phyloP scores from a whole-genome alignment of 2,797 vertebrate genomes.

The Thaleichthys pacificus region DNA sequence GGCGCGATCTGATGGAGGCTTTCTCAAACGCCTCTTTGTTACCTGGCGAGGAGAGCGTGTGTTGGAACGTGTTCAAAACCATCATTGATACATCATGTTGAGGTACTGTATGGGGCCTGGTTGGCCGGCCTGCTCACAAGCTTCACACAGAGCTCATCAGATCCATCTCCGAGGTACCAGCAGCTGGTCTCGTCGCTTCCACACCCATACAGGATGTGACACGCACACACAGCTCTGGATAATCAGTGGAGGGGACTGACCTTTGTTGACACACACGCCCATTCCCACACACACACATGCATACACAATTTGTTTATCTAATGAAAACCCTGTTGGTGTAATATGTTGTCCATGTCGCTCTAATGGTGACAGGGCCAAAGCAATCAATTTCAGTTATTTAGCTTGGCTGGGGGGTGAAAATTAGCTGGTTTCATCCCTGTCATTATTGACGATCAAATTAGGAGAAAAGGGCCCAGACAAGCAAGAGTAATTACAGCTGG shows the following conservation, averaged over 20 bases:
- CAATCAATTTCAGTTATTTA: conserved; percentile 52
- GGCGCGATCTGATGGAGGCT: no score
- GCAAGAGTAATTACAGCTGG: conserved; percentile 33
- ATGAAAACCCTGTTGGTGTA: conserved; percentile 26
- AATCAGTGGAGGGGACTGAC: background rate
- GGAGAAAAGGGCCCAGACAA: conserved; percentile 22
- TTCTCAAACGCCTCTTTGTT: no score
- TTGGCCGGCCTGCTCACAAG: no score
- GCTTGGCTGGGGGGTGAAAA: conserved; percentile 29
- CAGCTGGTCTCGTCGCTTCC: no score
- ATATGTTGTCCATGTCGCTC: conserved; percentile 28
- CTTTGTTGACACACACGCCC: background rate
- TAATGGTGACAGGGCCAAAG: conserved; percentile 36
- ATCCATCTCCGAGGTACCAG: no score
- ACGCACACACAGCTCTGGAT: background rate
- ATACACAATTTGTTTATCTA: conserved; percentile 11
- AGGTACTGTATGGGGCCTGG: no score
- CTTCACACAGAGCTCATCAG: no score
- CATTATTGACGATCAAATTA: conserved; percentile 46
- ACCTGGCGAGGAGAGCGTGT: no score
- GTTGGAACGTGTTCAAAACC: no score
- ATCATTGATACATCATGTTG: no score
- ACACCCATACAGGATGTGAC: no score
- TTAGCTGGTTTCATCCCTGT: conserved; percentile 31
- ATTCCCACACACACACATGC: background rate